Evolutionary conservation across 1,140 invertebrate genomes (phyloP).

Genomic region (Caligus rogercresseyi): DNA sequence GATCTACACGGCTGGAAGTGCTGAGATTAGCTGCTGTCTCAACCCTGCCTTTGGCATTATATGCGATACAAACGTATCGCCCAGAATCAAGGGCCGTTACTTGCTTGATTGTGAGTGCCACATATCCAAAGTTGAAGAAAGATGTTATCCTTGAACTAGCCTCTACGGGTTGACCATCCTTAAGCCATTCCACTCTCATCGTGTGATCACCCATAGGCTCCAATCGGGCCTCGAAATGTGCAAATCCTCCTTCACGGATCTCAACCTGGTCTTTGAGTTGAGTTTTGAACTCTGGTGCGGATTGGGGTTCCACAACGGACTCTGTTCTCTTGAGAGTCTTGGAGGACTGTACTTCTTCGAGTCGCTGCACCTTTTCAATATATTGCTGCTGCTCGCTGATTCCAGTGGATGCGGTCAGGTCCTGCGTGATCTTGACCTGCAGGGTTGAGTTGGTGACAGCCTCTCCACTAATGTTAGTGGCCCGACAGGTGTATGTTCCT

Average conservation of each 20-base stretch:
- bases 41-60: constrained; percentile 68
- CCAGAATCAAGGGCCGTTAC: constrained; percentile 77
- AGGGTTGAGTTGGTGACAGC: constrained; percentile 28
- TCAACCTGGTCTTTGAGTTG: constrained; percentile 73
- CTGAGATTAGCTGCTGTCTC: constrained; percentile 68
- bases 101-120: constrained; percentile 85
- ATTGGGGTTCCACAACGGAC: constrained; percentile 41
- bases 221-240: constrained; percentile 84
- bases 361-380: constrained; percentile 74
- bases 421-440: constrained; percentile 46
- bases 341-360: constrained; percentile 53
- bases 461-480: constrained; percentile 28
- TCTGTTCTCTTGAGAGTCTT: constrained; percentile 10
- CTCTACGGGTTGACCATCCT: constrained; percentile 73
- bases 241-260: constrained; percentile 76
- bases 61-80: constrained; percentile 70
- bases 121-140: constrained; percentile 91
- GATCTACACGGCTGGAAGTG: constrained; percentile 64
- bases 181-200: constrained; percentile 83
- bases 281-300: constrained; percentile 73
- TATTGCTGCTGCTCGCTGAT: constrained; percentile 81
- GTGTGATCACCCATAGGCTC: constrained; percentile 80
- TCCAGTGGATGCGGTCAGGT: constrained; percentile 41
- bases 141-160: constrained; percentile 78
- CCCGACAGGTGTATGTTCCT: constrained; percentile 56